Percentiles rank a stretch among this genome's conserved stretches.
Conservation (phyloP, 2,888 invertebrate species). For the Andricus quercusramuli region DNA sequence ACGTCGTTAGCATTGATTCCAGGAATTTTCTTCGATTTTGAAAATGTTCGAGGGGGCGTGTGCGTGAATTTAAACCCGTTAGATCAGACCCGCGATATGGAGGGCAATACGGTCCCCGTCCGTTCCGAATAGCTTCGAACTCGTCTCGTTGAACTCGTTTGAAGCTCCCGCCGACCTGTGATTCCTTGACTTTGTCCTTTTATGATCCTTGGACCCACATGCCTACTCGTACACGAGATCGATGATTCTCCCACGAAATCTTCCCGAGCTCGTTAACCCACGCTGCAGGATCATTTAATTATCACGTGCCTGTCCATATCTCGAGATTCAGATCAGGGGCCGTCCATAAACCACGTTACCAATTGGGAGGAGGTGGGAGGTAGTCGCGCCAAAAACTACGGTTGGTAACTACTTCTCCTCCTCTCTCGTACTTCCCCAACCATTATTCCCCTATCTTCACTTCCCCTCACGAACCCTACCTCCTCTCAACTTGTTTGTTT, state of each 20-base stretch:
- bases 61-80: constrained; percentile 5
- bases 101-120: not conserved
- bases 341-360: too few relatives aligned
- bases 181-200: constrained; percentile 31
- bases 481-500: too few relatives aligned
- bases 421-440: too few relatives aligned
- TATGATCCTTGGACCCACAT: constrained; percentile 9
- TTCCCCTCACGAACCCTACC: too few relatives aligned
- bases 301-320: constrained; percentile 17
- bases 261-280: constrained; percentile 56
- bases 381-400: too few relatives aligned
- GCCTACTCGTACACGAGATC: constrained; percentile 25
- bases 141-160: constrained; percentile 41
- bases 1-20: constrained; percentile 3
- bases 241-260: constrained; percentile 38
- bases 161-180: constrained; percentile 48
- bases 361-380: too few relatives aligned
- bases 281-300: constrained; percentile 48
- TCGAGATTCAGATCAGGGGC: too few relatives aligned
- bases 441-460: too few relatives aligned
- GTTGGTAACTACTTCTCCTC: too few relatives aligned
- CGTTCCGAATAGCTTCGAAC: not conserved
- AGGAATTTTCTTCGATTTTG: constrained; percentile 8
- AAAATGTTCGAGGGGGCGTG: constrained; percentile 6
- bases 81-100: constrained; percentile 7